Evolutionary conservation across 1,140 invertebrate genomes (phyloP), one percentile per base, ranked within the genome.

Genomic region (Drosophila serrata): DNA sequence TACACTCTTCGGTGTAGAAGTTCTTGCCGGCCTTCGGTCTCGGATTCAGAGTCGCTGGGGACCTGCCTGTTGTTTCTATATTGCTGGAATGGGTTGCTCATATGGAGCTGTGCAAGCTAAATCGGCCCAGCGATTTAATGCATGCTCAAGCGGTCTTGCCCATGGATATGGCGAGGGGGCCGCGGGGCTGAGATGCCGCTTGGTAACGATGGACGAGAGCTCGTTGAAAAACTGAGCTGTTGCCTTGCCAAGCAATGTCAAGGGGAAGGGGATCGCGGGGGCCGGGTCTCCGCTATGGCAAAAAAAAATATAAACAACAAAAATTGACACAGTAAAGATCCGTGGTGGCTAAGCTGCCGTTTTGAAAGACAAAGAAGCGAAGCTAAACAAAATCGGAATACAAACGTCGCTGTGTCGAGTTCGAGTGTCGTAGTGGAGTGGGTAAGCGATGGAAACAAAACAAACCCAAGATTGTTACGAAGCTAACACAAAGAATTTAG

Each of bases 1-100:
- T 56, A 39, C 53, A 56, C 53, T 56, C 11, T n/a, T 56, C 8
- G 53, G 53, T 39, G 35, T 24, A 39, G 35, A 39, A 56, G 53
- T 12, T 56, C 35, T 17, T 6, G 35, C 22, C 19, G 33, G 53
- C 13, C 22, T 56, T 56, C 35, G 39, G 39, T 35, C n/a, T 42
- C 39, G 24, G 56, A 43, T 2, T 58, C 39, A 31, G 55, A 58
- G 27, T 58, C 27, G 24, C 39, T 31, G 39, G 5, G 1, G 39
- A 43, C 4, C 24, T 58, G 39, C 6, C 13, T 42, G 11, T 19
- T 58, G 13, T n/a, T 43, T 12, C 39, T 43, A 19, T 58, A 58
- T 17, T 58, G 39, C 12, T 43, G 56, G 17, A 43, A 58, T 33
- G 29, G 48, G 4, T 51, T 33, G 9, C 27, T 51, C 48, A 31